Base-by-base conservation (phyloP, 2,888 invertebrate genomes). In the Caenorhabditis sinica region DNA sequence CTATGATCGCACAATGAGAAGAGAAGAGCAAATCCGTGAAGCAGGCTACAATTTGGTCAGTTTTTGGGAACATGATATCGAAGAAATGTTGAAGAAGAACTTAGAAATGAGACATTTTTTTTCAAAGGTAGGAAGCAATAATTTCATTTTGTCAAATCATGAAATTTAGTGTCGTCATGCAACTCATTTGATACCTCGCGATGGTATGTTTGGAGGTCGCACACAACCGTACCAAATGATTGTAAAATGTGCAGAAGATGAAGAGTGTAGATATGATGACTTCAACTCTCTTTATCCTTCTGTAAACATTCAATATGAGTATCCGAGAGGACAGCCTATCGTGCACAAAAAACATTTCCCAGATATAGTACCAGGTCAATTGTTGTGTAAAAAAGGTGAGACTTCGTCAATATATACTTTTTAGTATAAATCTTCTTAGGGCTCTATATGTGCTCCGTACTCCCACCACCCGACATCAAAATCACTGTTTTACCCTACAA, bases 111-210 rank as follows among this genome's bases (percentile, higher is more conserved):
- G 28, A 33, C 11, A 17, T 17, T 56, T 56, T 28, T 56, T 56
- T 28, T 5, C 20, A 25, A 56, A 56, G 56, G 56, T 56, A 17
- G 6, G 15, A 17, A 45, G 8, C 6, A 4, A 45, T 45, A 23
- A 23, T 53, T 53, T 23, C 6, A 28, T 28, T 8, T 28, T 56
- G 13, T 56, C 13, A 23, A 6, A 56, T 56, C 11, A 6, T 56
- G 1, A 23, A 23, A 23, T 56, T 8, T 17, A 60, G 60, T 60
- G 60, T 60, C 60, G 60, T 15, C 60, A 60, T 33, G 33, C 33
- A 60, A 60, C 60, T 4, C 60, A 60, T 33, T 60, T 60, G 33
- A 60, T 33, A 30, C 60, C 60, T 60, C 60, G 60, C n/a, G 60
- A 60, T 8, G 56, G 56, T 5, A 56, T 56, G 56, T 56, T 23